Percentiles rank a stretch among this genome's conserved stretches.
Evolutionary conservation across 1,140 invertebrate genomes (phyloP).

Genomic region (Trichoplusia ni): DNA sequence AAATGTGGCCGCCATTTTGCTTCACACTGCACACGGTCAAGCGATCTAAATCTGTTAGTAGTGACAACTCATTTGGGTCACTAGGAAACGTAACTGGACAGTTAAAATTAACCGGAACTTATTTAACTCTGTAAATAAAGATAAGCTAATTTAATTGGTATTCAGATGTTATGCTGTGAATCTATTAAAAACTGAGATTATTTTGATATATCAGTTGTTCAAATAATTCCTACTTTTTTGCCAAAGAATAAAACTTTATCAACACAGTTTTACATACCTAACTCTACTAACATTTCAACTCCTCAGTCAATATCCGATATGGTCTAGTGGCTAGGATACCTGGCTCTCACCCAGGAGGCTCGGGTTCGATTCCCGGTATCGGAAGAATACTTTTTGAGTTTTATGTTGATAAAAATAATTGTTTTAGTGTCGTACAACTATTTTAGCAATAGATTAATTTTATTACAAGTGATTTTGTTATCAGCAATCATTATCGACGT

Average conservation of each 20-base stretch:
- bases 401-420: not conserved
- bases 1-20: not conserved
- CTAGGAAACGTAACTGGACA: slow-evolving; percentile 37
- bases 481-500: too few species aligned
- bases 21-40: slow-evolving; percentile 9
- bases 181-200: too few species aligned
- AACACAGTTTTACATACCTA: too few species aligned
- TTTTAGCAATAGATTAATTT: too few species aligned
- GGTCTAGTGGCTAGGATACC: slow-evolving; percentile 70
- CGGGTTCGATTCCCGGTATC: slow-evolving; percentile 70
- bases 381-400: slow-evolving; percentile 36
- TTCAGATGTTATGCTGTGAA: not conserved
- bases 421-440: not conserved
- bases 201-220: too few species aligned
- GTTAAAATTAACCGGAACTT: slow-evolving; percentile 40
- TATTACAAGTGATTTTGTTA: too few species aligned
- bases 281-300: not conserved
- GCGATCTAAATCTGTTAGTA: slow-evolving; percentile 16
- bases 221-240: too few species aligned
- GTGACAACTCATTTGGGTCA: slow-evolving; percentile 37
- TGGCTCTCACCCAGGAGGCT: slow-evolving; percentile 62
- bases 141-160: not conserved
- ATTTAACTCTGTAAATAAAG: not conserved
- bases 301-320: slow-evolving; percentile 36
- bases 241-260: too few species aligned